Evolutionary conservation across 2,113 vertebrate species (phyloP).

Genomic region (Tylochromis polylepis): DNA sequence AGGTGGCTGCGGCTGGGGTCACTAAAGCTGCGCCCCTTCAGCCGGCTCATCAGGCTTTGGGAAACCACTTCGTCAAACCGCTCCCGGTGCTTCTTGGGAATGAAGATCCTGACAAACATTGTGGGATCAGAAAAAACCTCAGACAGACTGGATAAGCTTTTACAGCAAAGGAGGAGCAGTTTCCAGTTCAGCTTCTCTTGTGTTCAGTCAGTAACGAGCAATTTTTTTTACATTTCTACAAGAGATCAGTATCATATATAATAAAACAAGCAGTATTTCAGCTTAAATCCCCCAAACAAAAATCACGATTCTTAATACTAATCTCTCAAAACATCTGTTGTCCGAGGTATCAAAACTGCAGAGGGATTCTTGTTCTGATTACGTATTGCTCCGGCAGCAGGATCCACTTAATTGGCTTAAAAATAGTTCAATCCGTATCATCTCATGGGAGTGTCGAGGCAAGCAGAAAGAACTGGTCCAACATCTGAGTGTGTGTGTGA

Average conservation of each 20-base stretch:
- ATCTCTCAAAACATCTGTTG: not conserved
- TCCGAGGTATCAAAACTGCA: not conserved
- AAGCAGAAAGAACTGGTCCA: conserved; percentile 18
- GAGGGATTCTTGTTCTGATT: conserved; percentile 2
- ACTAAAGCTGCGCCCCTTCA: conserved; percentile 82
- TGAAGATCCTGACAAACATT: conserved; percentile 87
- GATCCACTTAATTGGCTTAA: conserved; percentile 46
- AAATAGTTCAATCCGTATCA: conserved; percentile 30
- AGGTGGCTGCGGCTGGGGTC: conserved; percentile 81
- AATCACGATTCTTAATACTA: not conserved
- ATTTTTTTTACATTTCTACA: not conserved
- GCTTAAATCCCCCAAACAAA: not conserved
- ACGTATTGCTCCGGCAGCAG: conserved; percentile 18
- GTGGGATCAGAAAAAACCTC: conserved; percentile 5
- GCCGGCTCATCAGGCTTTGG: conserved; percentile 89
- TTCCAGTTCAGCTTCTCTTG: not conserved
- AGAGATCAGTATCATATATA: not conserved
- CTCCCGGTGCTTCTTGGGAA: conserved; percentile 96
- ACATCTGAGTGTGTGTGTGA: not conserved
- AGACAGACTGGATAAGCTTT: not conserved
- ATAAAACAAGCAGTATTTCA: not conserved
- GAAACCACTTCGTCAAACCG: conserved; percentile 96
- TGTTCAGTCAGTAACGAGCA: not conserved
- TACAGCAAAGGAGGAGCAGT: not conserved
- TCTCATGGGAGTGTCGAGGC: conserved; percentile 21